These are phyloP conservation scores for Anarrhichthys ocellatus DNA, from an alignment of 2,113 vertebrate genomes.

Conservation along the genomic window DNA sequence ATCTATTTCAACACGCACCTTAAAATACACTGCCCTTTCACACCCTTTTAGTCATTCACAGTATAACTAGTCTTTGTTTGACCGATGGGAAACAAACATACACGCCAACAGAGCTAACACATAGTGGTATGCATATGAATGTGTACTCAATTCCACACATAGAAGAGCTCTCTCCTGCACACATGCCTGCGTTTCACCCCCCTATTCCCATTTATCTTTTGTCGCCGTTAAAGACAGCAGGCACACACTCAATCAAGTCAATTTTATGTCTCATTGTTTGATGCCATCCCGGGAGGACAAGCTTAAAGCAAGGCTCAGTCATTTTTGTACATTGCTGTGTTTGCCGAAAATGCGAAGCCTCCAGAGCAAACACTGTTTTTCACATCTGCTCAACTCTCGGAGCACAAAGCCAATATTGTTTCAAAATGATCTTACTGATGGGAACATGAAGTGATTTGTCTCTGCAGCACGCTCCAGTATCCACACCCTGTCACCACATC, in stretches of 20 bases:
- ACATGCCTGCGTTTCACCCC: constrained; percentile 1
- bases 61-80: constrained; percentile 3
- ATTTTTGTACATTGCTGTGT: constrained; percentile 17
- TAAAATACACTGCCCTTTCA: constrained; percentile 42
- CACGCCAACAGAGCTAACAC: background rate
- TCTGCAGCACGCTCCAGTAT: constrained; percentile 23
- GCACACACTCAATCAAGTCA: constrained; percentile 16
- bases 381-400: constrained; percentile 49
- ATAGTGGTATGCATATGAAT: background rate
- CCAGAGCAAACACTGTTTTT: constrained; percentile 35
- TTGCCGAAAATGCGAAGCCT: constrained; percentile 13
- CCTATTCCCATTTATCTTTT: background rate
- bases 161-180: constrained; percentile 16
- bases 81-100: constrained; percentile 11
- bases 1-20: constrained; percentile 35
- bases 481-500: constrained; percentile 19
- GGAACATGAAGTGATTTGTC: constrained; percentile 52
- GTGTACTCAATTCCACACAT: constrained; percentile 26
- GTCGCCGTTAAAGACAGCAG: background rate
- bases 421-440: constrained; percentile 46
- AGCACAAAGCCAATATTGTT: constrained; percentile 52
- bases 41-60: constrained; percentile 25
- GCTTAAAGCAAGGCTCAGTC: constrained; percentile 45
- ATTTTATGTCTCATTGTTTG: constrained; percentile 50
- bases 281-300: constrained; percentile 49